A percentile compares a stretch with the other conserved stretches of the same genome.
These are phyloP conservation scores for Cephalotes varians DNA, from an alignment of 2,888 invertebrate genomes.

Conservation along the genomic window DNA sequence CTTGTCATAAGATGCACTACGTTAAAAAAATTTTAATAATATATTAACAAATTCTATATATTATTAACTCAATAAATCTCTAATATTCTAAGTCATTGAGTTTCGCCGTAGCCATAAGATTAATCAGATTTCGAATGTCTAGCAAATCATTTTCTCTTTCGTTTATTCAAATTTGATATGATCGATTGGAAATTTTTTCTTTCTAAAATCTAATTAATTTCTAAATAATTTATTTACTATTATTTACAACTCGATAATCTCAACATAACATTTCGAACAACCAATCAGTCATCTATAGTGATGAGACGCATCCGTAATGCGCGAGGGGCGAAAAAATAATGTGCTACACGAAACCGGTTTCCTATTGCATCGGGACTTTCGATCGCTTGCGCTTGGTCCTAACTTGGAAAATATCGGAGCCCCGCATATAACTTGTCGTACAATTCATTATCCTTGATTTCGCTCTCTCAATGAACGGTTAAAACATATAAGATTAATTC, in stretches of 20 bases:
- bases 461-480: slow-evolving; percentile 44
- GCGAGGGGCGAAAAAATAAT: slow-evolving; percentile 68
- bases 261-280: slow-evolving; percentile 32
- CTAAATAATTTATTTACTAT: slow-evolving; percentile 7
- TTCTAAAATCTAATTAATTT: neutral
- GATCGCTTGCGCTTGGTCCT: slow-evolving; percentile 59
- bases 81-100: neutral
- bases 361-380: slow-evolving; percentile 64
- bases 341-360: slow-evolving; percentile 71
- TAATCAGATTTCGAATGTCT: neutral
- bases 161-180: neutral
- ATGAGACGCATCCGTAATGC: slow-evolving; percentile 66
- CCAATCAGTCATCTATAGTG: slow-evolving; percentile 69
- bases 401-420: slow-evolving; percentile 64
- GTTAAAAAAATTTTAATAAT: slow-evolving; percentile 1
- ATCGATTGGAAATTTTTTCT: neutral
- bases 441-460: slow-evolving; percentile 65
- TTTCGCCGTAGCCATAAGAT: neutral
- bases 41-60: neutral
- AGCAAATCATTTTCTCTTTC: too few species aligned
- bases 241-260: slow-evolving; percentile 2
- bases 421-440: slow-evolving; percentile 25
- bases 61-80: neutral
- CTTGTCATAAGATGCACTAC: slow-evolving; percentile 15
- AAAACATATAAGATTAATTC: slow-evolving; percentile 1